Evolutionary conservation across 2,797 vertebrate species (phyloP).

Genomic region (Muscicapa comitata): DNA sequence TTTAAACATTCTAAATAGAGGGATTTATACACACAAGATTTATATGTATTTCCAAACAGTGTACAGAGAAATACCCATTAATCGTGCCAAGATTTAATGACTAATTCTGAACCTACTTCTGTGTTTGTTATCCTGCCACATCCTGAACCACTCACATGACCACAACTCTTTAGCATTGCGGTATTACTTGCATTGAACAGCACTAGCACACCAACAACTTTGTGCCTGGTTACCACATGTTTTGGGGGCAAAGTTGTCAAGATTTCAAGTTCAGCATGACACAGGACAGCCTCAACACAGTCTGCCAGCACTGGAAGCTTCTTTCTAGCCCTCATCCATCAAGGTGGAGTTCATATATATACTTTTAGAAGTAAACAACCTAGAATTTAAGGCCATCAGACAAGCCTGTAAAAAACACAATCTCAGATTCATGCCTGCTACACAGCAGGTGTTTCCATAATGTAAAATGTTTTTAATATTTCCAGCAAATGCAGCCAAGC

Average conservation of each 20-base stretch:
- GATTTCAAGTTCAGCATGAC: background rate
- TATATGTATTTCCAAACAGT: background rate
- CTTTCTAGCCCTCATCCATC: background rate
- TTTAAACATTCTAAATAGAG: background rate
- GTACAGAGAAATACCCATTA: background rate
- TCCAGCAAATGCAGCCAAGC: background rate
- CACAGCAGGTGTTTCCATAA: background rate
- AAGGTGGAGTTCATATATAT: background rate
- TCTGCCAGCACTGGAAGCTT: background rate
- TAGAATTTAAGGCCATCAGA: background rate
- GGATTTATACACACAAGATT: background rate
- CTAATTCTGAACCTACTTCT: background rate
- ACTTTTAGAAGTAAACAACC: background rate
- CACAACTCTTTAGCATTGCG: background rate
- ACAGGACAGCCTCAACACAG: background rate
- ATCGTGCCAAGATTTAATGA: background rate
- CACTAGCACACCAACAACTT: background rate
- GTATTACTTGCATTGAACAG: background rate
- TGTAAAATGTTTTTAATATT: background rate
- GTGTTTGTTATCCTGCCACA: background rate
- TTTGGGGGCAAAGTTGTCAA: background rate
- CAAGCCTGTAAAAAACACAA: background rate
- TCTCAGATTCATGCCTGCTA: background rate
- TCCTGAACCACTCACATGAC: background rate
- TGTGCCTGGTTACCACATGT: background rate